phyloP scores from a whole-genome alignment of 2,797 vertebrate species.

The Hozukius guyotensis region DNA sequence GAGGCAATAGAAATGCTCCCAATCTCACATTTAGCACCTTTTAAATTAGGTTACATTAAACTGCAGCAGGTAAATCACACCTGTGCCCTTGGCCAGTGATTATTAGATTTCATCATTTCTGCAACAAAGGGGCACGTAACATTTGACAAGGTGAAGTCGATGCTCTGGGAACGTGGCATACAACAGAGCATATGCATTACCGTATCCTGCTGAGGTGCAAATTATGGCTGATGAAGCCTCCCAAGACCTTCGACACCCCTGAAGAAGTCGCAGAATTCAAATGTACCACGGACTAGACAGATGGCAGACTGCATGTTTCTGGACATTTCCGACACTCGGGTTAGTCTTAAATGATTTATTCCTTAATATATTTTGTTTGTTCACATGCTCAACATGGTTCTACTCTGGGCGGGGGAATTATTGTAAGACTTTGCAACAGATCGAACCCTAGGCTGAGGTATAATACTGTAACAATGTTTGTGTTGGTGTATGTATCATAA shows the following conservation, averaged over 20 bases:
- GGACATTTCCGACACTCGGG: neutral
- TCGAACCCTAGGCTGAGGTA: neutral
- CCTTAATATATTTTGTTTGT: neutral
- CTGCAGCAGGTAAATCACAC: neutral
- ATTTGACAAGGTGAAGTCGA: constrained; percentile 13
- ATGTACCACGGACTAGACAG: neutral
- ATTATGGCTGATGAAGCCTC: constrained; percentile 23
- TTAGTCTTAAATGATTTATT: neutral
- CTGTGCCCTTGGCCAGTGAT: neutral
- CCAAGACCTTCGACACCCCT: constrained; percentile 6
- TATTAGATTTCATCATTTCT: constrained; percentile 21
- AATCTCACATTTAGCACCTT: no score
- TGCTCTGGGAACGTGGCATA: constrained; percentile 4
- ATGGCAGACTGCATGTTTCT: constrained; percentile 5
- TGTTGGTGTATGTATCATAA: neutral
- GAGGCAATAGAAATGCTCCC: no score
- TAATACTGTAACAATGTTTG: neutral
- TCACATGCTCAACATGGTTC: neutral
- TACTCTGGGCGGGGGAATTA: neutral
- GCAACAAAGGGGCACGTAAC: neutral
- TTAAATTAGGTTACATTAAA: neutral
- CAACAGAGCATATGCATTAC: constrained; percentile 6
- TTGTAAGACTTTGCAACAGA: neutral
- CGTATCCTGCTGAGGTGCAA: constrained; percentile 42
- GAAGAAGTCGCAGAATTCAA: neutral